Conservation (phyloP, 2,113 vertebrate species). For the Lagopus leucura region DNA sequence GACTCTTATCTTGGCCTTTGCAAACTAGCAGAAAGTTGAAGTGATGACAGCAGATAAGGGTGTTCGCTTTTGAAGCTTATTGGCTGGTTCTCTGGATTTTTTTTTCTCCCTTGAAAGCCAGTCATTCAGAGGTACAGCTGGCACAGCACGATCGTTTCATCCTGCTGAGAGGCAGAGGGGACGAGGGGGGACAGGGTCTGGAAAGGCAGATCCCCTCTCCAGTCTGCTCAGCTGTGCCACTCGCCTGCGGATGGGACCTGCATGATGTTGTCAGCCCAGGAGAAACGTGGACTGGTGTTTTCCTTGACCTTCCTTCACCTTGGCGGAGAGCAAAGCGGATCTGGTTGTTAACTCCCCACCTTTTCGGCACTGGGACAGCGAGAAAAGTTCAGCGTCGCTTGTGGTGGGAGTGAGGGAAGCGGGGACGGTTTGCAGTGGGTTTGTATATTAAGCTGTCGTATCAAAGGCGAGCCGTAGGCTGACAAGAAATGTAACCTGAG, state of each 20-base stretch:
- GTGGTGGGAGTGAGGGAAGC: constrained; percentile 11
- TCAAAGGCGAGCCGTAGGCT: neutral
- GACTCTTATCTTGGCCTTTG: constrained; percentile 72
- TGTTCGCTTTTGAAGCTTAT: constrained; percentile 66
- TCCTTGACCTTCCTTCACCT: constrained; percentile 63
- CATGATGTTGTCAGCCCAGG: neutral
- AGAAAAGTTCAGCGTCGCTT: constrained; percentile 32
- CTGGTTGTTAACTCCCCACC: neutral
- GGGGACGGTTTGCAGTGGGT: neutral
- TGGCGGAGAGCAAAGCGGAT: neutral
- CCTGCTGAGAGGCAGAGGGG: neutral
- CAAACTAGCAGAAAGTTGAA: constrained; percentile 75
- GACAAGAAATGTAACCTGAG: constrained; percentile 68
- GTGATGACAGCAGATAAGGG: constrained; percentile 77
- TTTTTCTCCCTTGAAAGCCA: constrained; percentile 4
- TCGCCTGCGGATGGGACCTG: neutral
- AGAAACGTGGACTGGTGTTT: neutral
- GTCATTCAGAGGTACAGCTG: constrained; percentile 51
- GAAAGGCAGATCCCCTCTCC: constrained; percentile 6
- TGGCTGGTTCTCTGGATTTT: constrained; percentile 53
- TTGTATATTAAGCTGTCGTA: constrained; percentile 61
- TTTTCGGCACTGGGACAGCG: neutral
- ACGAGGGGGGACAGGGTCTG: neutral
- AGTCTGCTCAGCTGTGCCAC: neutral
- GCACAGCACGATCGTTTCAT: neutral